Evolutionary conservation across 2,113 vertebrate genomes (phyloP).

Genomic region (Naja naja): DNA sequence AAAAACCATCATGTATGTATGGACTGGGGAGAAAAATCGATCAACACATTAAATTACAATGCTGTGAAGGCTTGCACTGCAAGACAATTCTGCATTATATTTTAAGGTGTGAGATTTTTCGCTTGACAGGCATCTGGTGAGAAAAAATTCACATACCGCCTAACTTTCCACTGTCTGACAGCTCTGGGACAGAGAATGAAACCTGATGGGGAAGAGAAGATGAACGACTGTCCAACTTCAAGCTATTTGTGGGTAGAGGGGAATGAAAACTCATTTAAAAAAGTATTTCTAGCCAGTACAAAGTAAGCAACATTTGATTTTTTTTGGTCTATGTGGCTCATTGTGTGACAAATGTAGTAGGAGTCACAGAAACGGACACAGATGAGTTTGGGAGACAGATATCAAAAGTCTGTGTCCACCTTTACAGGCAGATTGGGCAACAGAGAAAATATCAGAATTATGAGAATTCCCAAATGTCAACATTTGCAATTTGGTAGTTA

Average conservation of each 20-base stretch:
- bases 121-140: slow-evolving; percentile 9
- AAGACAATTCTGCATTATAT: neutral
- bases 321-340: neutral
- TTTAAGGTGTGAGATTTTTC: slow-evolving; percentile 15
- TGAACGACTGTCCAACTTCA: neutral
- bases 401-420: neutral
- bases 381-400: neutral
- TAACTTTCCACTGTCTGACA: slow-evolving; percentile 2
- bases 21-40: neutral
- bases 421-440: neutral
- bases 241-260: neutral
- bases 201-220: neutral
- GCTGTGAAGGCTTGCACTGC: neutral
- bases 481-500: neutral
- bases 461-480: neutral
- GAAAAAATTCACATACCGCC: neutral
- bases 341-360: neutral
- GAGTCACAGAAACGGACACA: neutral
- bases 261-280: neutral
- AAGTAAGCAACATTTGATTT: neutral
- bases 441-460: neutral
- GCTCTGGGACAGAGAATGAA: neutral
- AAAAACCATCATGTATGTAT: neutral
- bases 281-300: neutral
- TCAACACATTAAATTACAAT: slow-evolving; percentile 9